Percentiles rank a stretch among this genome's conserved stretches.
These are phyloP conservation scores for Streblospio benedicti DNA, from an alignment of 1,140 invertebrate genomes.

Conservation along the genomic window DNA sequence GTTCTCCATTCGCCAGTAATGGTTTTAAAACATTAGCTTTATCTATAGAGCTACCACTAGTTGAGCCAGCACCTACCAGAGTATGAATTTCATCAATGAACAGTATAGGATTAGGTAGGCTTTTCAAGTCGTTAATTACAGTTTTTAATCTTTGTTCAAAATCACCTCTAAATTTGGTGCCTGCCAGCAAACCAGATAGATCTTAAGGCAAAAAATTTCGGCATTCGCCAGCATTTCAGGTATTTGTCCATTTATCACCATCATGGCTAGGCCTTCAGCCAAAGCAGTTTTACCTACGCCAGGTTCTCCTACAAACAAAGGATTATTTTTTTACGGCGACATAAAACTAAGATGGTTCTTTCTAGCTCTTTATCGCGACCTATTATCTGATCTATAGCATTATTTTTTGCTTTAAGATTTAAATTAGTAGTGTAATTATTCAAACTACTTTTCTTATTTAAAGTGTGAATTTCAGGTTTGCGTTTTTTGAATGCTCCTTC, in stretches of 20 bases:
- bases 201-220: slow-evolving; percentile 27
- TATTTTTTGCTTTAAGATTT: too few species aligned
- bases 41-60: slow-evolving; percentile 31
- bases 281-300: slow-evolving; percentile 45
- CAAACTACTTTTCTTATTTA: too few species aligned
- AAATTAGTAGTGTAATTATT: too few species aligned
- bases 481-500: too few species aligned
- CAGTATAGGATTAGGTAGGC: slow-evolving; percentile 30
- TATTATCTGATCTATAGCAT: slow-evolving; percentile 43
- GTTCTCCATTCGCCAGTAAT: slow-evolving; percentile 27
- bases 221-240: slow-evolving; percentile 25
- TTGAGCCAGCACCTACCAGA: slow-evolving; percentile 31
- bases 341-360: slow-evolving; percentile 26
- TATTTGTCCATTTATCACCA: slow-evolving; percentile 33
- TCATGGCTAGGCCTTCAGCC: slow-evolving; percentile 36
- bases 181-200: slow-evolving; percentile 33
- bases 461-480: too few species aligned
- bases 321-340: slow-evolving; percentile 42
- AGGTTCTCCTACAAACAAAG: slow-evolving; percentile 41
- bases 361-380: slow-evolving; percentile 38
- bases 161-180: slow-evolving; percentile 35
- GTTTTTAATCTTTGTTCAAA: slow-evolving; percentile 38
- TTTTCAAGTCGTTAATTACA: slow-evolving; percentile 34
- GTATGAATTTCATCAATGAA: slow-evolving; percentile 44
- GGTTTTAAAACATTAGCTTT: slow-evolving; percentile 34